Evolutionary conservation across 2,888 invertebrate genomes (phyloP).

Genomic region (Tanaodytes sp.): DNA sequence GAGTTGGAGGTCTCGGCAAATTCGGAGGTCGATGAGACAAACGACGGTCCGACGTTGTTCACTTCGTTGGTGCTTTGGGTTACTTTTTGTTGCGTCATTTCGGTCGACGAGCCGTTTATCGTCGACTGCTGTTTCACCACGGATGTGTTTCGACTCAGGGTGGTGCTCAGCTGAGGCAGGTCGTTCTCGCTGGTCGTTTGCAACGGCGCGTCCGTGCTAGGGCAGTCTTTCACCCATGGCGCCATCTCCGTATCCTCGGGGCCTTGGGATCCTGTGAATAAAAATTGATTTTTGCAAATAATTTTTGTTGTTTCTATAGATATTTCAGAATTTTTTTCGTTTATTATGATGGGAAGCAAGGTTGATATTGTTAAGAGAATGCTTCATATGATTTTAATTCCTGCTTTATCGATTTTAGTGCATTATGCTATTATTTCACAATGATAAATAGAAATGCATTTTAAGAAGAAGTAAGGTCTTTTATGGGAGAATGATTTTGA

Average conservation of each 20-base stretch:
- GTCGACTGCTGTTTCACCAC: slow-evolving; percentile 56
- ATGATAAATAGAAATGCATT: too few relatives aligned
- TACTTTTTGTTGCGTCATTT: slow-evolving; percentile 68
- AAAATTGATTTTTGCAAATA: not conserved
- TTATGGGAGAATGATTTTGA: too few relatives aligned
- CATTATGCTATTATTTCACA: too few relatives aligned
- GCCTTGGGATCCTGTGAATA: slow-evolving; percentile 42
- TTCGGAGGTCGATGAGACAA: slow-evolving; percentile 58
- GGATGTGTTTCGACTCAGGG: slow-evolving; percentile 56
- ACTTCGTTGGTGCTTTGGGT: slow-evolving; percentile 74
- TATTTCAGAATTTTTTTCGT: too few relatives aligned
- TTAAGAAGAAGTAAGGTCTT: too few relatives aligned
- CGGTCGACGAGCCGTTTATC: slow-evolving; percentile 38
- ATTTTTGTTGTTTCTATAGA: too few relatives aligned
- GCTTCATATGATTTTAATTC: too few relatives aligned
- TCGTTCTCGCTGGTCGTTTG: slow-evolving; percentile 58
- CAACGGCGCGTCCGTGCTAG: slow-evolving; percentile 58
- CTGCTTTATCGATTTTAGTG: too few relatives aligned
- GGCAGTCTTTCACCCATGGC: slow-evolving; percentile 69
- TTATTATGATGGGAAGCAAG: too few relatives aligned
- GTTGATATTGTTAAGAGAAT: too few relatives aligned
- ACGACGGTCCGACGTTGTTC: slow-evolving; percentile 73
- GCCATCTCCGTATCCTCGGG: slow-evolving; percentile 69
- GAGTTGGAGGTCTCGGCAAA: slow-evolving; percentile 51
- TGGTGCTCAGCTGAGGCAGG: slow-evolving; percentile 49